Evolutionary conservation across 1,140 invertebrate genomes (phyloP).

Genomic region (Dendroctonus ponderosae): DNA sequence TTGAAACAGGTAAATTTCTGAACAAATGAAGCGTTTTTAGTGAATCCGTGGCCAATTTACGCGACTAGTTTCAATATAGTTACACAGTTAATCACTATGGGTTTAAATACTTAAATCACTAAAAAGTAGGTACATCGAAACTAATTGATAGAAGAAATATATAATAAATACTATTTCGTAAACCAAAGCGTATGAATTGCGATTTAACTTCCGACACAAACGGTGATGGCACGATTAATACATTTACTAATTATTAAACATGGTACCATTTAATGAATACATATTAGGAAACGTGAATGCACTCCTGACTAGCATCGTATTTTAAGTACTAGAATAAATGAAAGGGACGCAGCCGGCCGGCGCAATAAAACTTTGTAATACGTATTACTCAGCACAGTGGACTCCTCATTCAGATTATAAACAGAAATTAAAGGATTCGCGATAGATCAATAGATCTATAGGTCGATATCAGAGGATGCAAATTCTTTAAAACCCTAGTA

Average conservation of each 20-base stretch:
- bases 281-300: conserved; percentile 49
- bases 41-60: conserved; percentile 35
- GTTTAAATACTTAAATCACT: conserved; percentile 42
- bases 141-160: conserved; percentile 27
- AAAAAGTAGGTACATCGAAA: conserved; percentile 36
- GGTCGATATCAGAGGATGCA: too few relatives aligned
- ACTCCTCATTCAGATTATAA: not conserved
- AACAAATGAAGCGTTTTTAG: too few relatives aligned
- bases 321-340: conserved; percentile 47
- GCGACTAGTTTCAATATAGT: conserved; percentile 45
- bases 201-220: conserved; percentile 34
- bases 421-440: not conserved
- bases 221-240: conserved; percentile 47
- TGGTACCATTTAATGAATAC: conserved; percentile 38
- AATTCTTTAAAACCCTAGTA: too few relatives aligned
- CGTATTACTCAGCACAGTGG: too few relatives aligned
- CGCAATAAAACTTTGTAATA: too few relatives aligned
- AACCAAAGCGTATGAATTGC: conserved; percentile 26
- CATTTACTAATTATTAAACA: conserved; percentile 36
- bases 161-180: conserved; percentile 44
- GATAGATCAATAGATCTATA: too few relatives aligned
- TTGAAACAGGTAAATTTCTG: too few relatives aligned
- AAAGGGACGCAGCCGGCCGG: conserved; percentile 25
- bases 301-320: conserved; percentile 52
- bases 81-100: conserved; percentile 44